phyloP scores from a whole-genome alignment of 2,113 vertebrate genomes.

The Amphiprion percula region DNA sequence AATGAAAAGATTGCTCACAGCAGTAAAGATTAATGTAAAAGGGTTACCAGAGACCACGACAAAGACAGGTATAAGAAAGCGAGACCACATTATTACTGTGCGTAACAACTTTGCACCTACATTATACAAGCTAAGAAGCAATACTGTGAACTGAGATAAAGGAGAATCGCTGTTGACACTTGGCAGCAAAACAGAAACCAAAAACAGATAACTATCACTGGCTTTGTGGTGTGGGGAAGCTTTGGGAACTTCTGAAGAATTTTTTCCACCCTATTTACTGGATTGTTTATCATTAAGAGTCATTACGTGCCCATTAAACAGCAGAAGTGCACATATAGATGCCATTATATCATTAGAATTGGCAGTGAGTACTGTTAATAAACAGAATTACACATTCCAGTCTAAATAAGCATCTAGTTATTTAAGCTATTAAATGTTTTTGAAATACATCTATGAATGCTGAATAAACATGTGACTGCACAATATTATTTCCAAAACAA shows the following conservation, averaged over 20 bases:
- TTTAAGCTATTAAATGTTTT: constrained; percentile 14
- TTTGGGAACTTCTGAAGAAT: constrained; percentile 1
- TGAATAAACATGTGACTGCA: not conserved
- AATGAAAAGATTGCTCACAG: not conserved
- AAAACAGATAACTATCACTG: not conserved
- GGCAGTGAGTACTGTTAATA: not conserved
- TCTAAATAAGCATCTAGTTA: constrained; percentile 7
- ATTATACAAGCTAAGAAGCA: not conserved
- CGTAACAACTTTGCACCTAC: not conserved
- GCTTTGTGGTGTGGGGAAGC: constrained; percentile 13
- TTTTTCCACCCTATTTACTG: not conserved
- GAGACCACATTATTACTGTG: not conserved
- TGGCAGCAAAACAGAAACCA: constrained; percentile 15
- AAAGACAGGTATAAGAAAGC: not conserved
- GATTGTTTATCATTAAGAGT: constrained; percentile 1
- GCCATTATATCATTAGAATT: not conserved
- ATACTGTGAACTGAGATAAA: not conserved
- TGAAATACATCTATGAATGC: constrained; percentile 9
- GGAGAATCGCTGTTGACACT: not conserved
- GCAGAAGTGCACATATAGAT: constrained; percentile 4
- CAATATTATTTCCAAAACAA: constrained; percentile 19
- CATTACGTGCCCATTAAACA: constrained; percentile 9
- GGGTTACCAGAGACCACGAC: not conserved
- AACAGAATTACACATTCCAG: constrained; percentile 4
- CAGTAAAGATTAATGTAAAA: not conserved